Evolutionary conservation across 2,797 vertebrate genomes (phyloP).

Genomic region (Okamejei kenojei): DNA sequence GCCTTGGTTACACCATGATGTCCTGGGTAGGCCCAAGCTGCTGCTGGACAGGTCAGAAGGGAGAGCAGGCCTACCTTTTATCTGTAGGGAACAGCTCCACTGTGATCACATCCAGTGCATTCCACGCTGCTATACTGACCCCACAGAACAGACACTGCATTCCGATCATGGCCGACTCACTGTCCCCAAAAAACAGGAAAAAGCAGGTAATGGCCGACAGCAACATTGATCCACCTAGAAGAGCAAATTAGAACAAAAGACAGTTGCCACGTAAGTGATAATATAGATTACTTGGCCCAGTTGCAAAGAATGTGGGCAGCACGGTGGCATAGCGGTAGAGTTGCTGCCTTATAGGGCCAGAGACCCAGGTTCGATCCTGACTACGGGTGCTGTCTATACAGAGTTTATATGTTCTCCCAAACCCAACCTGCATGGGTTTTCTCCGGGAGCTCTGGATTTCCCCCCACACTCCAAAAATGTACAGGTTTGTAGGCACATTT

Average conservation of each 20-base stretch:
- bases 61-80: constrained; percentile 69
- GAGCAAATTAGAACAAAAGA: neutral
- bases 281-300: too few relatives aligned
- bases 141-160: constrained; percentile 94
- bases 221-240: constrained; percentile 81
- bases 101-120: constrained; percentile 85
- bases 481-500: too few relatives aligned
- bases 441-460: too few relatives aligned
- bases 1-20: neutral
- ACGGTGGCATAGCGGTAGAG: too few relatives aligned
- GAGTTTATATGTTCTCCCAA: too few relatives aligned
- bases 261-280: neutral
- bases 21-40: neutral
- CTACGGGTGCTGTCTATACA: too few relatives aligned
- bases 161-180: constrained; percentile 82
- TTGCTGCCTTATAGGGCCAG: too few relatives aligned
- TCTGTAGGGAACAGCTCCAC: constrained; percentile 89
- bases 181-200: constrained; percentile 88
- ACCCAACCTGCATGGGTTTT: too few relatives aligned
- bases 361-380: too few relatives aligned
- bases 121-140: constrained; percentile 86
- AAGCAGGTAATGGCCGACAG: constrained; percentile 83
- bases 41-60: neutral
- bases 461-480: too few relatives aligned
- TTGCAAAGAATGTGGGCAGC: too few relatives aligned